Conservation (phyloP, 2,888 invertebrate genomes). For the Asteroscopus sphinx region DNA sequence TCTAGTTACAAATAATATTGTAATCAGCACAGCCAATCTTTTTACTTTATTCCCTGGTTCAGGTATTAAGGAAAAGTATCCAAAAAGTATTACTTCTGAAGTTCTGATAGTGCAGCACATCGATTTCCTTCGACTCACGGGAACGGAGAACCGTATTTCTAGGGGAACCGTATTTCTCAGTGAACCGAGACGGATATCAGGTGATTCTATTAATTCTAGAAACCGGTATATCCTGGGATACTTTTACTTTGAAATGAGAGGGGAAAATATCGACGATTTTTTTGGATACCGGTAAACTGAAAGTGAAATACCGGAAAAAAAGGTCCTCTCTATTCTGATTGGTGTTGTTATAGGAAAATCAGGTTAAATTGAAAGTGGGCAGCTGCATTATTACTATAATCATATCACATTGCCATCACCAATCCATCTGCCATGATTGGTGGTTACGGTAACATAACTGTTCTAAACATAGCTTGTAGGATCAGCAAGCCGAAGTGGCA, state of each 20-base stretch:
- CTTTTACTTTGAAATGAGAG: constrained; percentile 2
- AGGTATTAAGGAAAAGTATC: neutral
- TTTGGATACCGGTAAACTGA: constrained; percentile 1
- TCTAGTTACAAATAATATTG: too few relatives aligned
- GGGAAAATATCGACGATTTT: constrained; percentile 14
- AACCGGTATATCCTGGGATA: constrained; percentile 16
- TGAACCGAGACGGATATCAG: constrained; percentile 30
- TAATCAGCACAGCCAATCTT: too few relatives aligned
- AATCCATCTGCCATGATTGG: too few relatives aligned
- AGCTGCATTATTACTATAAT: too few relatives aligned
- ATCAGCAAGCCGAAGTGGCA: too few relatives aligned
- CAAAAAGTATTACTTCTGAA: constrained; percentile 1
- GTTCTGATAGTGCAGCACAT: constrained; percentile 39
- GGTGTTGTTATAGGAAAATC: too few relatives aligned
- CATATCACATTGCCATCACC: too few relatives aligned
- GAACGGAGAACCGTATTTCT: constrained; percentile 41
- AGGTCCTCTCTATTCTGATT: too few relatives aligned
- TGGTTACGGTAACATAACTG: too few relatives aligned
- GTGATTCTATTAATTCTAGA: constrained; percentile 43
- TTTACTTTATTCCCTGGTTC: neutral
- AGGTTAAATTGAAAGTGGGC: too few relatives aligned
- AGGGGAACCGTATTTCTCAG: constrained; percentile 37
- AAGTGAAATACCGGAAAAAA: too few relatives aligned
- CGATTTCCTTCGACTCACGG: constrained; percentile 12
- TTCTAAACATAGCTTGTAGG: too few relatives aligned